Percentiles rank a stretch among this genome's conserved stretches.
Evolutionary conservation across 1,140 invertebrate species (phyloP).

Genomic region (Andricus grossulariae): DNA sequence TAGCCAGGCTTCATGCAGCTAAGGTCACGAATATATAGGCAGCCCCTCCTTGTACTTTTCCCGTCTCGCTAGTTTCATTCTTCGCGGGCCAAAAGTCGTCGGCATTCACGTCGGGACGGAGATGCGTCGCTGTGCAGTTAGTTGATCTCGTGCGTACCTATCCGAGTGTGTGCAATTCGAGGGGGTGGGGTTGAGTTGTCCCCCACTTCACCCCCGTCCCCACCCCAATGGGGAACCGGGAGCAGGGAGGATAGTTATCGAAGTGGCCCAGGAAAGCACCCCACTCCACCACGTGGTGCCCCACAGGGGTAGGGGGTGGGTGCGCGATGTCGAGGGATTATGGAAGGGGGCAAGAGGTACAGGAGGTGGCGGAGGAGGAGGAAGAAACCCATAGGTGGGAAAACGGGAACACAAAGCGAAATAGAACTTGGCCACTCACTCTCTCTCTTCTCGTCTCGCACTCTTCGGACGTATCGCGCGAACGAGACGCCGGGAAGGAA

Average conservation of each 20-base stretch:
- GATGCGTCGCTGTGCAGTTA: conserved; percentile 24
- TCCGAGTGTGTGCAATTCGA: conserved; percentile 12
- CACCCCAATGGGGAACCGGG: conserved; percentile 56
- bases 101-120: conserved; percentile 1
- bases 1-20: neutral
- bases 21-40: neutral
- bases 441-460: conserved; percentile 37
- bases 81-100: conserved; percentile 21
- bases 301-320: conserved; percentile 65
- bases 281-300: conserved; percentile 59
- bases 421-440: conserved; percentile 57
- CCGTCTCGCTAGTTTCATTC: conserved; percentile 25
- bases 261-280: conserved; percentile 61
- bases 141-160: conserved; percentile 1
- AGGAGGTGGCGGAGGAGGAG: conserved; percentile 50
- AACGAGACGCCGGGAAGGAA: conserved; percentile 40
- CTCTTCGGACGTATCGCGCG: conserved; percentile 33
- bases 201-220: conserved; percentile 65
- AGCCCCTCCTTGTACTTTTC: neutral
- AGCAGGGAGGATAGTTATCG: conserved; percentile 66
- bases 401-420: conserved; percentile 63
- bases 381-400: conserved; percentile 68
- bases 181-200: conserved; percentile 45
- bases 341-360: conserved; percentile 49
- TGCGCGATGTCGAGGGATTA: conserved; percentile 52